These are phyloP conservation scores for Sceloporus tristichus DNA, from an alignment of 2,113 vertebrate species.

Conservation along the genomic window DNA sequence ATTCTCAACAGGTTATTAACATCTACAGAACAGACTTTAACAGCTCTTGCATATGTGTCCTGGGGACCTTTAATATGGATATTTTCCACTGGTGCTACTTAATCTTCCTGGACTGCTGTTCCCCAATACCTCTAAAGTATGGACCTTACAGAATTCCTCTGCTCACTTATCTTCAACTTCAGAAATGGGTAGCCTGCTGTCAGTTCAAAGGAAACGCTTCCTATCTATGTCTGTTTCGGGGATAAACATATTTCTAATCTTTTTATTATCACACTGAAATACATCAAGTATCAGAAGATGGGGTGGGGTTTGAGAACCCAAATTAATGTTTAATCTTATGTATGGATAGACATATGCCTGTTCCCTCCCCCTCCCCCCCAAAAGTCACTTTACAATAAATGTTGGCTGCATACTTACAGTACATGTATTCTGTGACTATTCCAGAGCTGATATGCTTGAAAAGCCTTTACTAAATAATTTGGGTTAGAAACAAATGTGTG, in stretches of 20 bases:
- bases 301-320: neutral
- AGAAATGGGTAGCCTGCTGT: neutral
- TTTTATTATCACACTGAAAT: neutral
- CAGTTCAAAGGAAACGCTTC: neutral
- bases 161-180: neutral
- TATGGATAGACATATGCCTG: constrained; percentile 6
- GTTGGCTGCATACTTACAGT: constrained; percentile 36
- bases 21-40: neutral
- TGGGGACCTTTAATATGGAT: neutral
- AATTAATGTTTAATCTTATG: neutral
- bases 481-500: neutral
- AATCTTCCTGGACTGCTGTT: neutral
- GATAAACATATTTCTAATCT: neutral
- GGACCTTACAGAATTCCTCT: neutral
- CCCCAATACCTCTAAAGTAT: neutral
- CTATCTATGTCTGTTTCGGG: neutral
- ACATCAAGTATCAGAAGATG: neutral
- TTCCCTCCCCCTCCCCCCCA: constrained; percentile 33
- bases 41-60: neutral
- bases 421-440: neutral
- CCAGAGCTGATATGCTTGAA: neutral
- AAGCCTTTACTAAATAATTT: neutral
- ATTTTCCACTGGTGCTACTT: constrained; percentile 26
- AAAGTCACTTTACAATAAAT: constrained; percentile 61
- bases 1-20: neutral